These are phyloP conservation scores for Megalurothrips usitatus DNA, from an alignment of 2,888 invertebrate species.

Conservation along the genomic window DNA sequence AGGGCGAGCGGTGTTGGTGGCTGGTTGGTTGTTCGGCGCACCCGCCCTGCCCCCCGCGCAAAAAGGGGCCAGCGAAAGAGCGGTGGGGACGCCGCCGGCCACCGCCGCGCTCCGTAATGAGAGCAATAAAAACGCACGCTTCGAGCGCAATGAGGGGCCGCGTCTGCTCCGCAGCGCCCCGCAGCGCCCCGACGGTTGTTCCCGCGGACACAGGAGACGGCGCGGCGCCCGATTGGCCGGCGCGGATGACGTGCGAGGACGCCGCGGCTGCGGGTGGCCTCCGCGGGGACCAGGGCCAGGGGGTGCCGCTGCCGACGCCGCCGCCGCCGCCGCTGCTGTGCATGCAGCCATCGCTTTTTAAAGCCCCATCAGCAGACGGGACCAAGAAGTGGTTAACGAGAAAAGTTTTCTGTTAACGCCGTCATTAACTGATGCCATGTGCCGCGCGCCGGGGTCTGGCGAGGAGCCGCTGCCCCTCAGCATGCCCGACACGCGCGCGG, in stretches of 20 bases:
- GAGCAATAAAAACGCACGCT: constrained; percentile 9
- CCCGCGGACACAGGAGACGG: background rate
- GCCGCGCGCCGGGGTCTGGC: background rate
- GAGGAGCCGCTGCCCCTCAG: background rate
- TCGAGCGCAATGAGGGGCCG: background rate
- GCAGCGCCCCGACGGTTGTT: too few species aligned
- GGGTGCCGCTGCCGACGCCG: too few species aligned
- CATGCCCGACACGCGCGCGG: constrained; percentile 15
- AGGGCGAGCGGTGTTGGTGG: background rate
- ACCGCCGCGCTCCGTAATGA: background rate
- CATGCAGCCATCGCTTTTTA: background rate
- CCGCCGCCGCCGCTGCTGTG: background rate
- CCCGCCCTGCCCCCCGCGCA: background rate
- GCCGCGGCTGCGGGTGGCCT: background rate
- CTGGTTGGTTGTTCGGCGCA: too few species aligned
- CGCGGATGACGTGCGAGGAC: background rate
- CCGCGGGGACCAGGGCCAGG: background rate
- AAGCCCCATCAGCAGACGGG: background rate
- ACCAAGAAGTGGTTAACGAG: background rate
- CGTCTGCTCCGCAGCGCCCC: too few species aligned
- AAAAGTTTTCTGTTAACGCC: constrained; percentile 20
- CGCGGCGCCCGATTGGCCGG: background rate
- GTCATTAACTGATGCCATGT: constrained; percentile 6
- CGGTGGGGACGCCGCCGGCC: background rate
- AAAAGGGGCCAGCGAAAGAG: background rate